Evolutionary conservation across 2,113 vertebrate species (phyloP), one percentile per base, ranked within the genome.

Genomic region (Actenoides hombroni): DNA sequence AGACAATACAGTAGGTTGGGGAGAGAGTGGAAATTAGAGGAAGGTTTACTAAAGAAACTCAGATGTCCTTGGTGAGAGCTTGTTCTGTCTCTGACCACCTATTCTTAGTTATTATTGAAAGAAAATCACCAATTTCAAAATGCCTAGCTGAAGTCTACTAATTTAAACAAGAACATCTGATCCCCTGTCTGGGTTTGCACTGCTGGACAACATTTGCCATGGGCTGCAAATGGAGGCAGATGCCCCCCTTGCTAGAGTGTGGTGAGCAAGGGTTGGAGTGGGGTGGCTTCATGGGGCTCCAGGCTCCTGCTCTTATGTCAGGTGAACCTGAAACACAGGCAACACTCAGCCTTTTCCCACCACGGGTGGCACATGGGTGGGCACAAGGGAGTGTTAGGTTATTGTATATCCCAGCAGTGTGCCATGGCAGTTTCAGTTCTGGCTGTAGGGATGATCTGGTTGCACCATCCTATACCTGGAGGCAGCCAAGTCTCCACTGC

Each of bases 321-420:
- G 28, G 39, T 37, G 57, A 19, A n/a, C 21, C 20, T 0, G 2
- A 78, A 88, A 51, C 19, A 44, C 11, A 15, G 40, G 3, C 33
- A 18, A 51, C 14, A 15, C 9, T 59, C 33, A 71, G 48, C 5
- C 53, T 37, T 78, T 67, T 51, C 33, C 7, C 54, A 83, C 28
- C 49, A 51, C 1, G 1, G 9, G 9, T 83, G 20, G 49, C 17
- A 10, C 11, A 5, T 11, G 37, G 2, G 16, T 31, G 11, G 14
- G 11, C 26, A 57, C 1, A 0, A 5, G 29, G 8, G 14, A 70
- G 6, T 31, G 31, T 51, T 26, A 67, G 28, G 60, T 51, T 16
- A 35, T 7, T 26, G 4, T 2, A n/a, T 8, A 4, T n/a, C 40
- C n/a, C 65, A 79, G 57, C 25, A 54, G 11, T 2, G 4, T 25